Evolutionary conservation across 2,888 invertebrate species (phyloP).

Genomic region (Pedicia rivosa): DNA sequence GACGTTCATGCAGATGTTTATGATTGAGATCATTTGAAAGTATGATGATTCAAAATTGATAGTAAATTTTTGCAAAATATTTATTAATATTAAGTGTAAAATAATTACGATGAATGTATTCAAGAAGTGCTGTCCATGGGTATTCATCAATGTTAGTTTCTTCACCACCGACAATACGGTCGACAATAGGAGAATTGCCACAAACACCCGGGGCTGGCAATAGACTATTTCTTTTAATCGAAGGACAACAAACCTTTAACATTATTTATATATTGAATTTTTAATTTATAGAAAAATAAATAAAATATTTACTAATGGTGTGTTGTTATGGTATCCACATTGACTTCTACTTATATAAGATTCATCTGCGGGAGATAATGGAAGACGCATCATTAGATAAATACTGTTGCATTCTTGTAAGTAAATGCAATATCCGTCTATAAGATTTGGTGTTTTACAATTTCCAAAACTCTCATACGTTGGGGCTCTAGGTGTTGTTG

Average conservation of each 20-base stretch:
- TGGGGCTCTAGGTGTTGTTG: no score
- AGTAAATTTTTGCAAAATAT: no score
- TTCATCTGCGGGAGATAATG: conserved; percentile 16
- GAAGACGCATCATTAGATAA: no score
- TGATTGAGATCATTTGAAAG: no score
- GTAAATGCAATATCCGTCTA: no score
- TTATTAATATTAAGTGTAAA: conserved; percentile 46
- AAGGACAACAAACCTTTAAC: conserved; percentile 40
- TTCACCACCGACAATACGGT: conserved; percentile 46
- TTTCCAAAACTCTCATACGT: no score
- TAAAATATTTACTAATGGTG: conserved; percentile 32
- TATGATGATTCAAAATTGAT: no score
- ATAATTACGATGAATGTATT: conserved; percentile 34
- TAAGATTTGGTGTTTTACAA: no score
- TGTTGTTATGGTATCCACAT: conserved; percentile 40
- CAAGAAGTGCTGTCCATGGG: conserved; percentile 34
- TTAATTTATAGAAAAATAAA: background rate
- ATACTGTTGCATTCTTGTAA: no score
- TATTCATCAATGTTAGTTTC: conserved; percentile 45
- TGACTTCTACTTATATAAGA: conserved; percentile 38
- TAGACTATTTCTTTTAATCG: conserved; percentile 14
- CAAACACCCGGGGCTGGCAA: conserved; percentile 35
- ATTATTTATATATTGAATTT: background rate
- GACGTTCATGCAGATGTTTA: no score
- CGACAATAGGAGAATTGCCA: conserved; percentile 38